Evolutionary conservation across 2,888 invertebrate genomes (phyloP), one percentile per base, ranked within the genome.

Genomic region (Encarsia formosa): DNA sequence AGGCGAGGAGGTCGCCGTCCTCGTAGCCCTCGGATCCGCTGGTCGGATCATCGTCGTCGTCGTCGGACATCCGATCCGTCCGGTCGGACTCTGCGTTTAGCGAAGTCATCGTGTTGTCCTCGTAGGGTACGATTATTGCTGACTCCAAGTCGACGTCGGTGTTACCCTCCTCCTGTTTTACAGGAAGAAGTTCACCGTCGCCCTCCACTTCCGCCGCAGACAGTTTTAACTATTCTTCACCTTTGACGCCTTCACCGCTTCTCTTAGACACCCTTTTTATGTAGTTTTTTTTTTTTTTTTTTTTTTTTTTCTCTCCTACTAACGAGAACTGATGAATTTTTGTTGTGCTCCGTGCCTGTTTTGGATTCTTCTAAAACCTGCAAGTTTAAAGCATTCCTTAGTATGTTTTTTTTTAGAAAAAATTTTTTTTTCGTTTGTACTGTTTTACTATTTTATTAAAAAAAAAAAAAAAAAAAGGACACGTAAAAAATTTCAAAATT

Each of bases 21-120:
- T 92, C 93, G 65, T 87, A 88, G 63, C 87, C 86, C 34, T 81
- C 80, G 35, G 89, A 88, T 44, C 83, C 86, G 24, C 88, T 85
- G 48, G 88, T 87, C 51, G 88, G 90, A 52, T 87, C 88, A 58
- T 85, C 87, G 16, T 88, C 86, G 62, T 92, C 91, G 63, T 91
- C 91, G 57, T 91, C 91, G 20, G 70, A 65, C 29, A 73, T 70
- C 57, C 72, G 64, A 51, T 72, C 73, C 65, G 67, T 68, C 50
- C 68, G 61, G 54, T 69, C 70, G 11, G 70, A 64, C 59, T 71
- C 71, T 49, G 67, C 66, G 26, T 59, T 69, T 61, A 71, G 63
- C 50, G 71, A 70, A 24, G 69, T 66, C 71, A 71, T 71, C 29
- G 53, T 57, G 39, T 39, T 24, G 23, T 51, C 51, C 32, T 50